phyloP scores from a whole-genome alignment of 2,888 invertebrate species.

The Crepidodera aurea region DNA sequence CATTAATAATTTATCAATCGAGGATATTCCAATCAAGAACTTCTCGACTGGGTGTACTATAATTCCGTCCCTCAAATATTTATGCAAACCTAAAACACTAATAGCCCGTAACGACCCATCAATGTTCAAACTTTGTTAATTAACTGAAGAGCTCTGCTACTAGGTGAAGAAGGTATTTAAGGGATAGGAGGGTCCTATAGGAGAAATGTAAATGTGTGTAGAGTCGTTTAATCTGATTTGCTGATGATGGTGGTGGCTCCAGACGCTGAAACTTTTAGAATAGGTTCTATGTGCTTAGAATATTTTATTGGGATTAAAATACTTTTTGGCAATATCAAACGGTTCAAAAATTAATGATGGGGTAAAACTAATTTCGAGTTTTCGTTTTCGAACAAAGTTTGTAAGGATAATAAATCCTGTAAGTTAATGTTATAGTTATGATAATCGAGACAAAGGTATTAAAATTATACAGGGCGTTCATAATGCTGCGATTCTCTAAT shows the following conservation, averaged over 20 bases:
- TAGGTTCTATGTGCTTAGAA: constrained; percentile 10
- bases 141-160: constrained; percentile 45
- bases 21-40: too few species aligned
- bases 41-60: constrained; percentile 39
- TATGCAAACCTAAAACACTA: constrained; percentile 45
- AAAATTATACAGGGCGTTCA: too few species aligned
- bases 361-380: too few species aligned
- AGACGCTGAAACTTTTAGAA: constrained; percentile 14
- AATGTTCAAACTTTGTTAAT: constrained; percentile 49
- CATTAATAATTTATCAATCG: too few species aligned
- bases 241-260: constrained; percentile 7
- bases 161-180: constrained; percentile 39
- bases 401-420: too few species aligned
- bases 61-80: constrained; percentile 41
- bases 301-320: constrained; percentile 15
- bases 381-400: too few species aligned
- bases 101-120: constrained; percentile 46
- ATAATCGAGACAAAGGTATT: too few species aligned
- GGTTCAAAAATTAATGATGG: too few species aligned
- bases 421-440: too few species aligned
- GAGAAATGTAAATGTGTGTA: constrained; percentile 35
- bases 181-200: constrained; percentile 23
- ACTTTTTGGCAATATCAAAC: too few species aligned
- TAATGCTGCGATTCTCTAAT: too few species aligned
- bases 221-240: constrained; percentile 30